Conservation (phyloP, 2,888 invertebrate genomes). For the Tholera decimalis region DNA sequence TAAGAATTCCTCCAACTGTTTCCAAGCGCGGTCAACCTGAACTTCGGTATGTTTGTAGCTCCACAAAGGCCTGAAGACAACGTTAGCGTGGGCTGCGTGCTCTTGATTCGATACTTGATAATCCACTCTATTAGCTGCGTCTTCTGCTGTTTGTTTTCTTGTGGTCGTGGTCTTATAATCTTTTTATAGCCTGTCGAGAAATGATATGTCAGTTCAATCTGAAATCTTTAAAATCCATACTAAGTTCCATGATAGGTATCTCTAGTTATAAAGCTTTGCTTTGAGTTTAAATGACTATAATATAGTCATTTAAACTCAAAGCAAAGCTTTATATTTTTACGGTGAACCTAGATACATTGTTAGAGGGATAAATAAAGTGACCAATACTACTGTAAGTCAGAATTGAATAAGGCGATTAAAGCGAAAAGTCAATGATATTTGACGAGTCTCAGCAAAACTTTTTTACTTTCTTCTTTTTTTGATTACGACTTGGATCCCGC, state of each 20-base stretch:
- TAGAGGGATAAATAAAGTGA: background rate
- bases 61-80: conserved; percentile 98
- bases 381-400: background rate
- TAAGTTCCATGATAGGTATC: too few species aligned
- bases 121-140: conserved; percentile 94
- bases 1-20: conserved; percentile 84
- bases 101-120: conserved; percentile 95
- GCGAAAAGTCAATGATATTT: background rate
- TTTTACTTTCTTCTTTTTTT: too few species aligned
- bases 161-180: conserved; percentile 94
- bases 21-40: conserved; percentile 95
- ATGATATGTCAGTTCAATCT: background rate
- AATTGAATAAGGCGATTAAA: background rate
- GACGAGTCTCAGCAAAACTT: background rate
- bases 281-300: too few species aligned
- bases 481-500: background rate
- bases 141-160: conserved; percentile 94
- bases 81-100: conserved; percentile 95
- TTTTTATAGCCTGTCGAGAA: conserved; percentile 92
- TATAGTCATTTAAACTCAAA: too few species aligned
- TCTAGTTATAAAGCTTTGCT: too few species aligned
- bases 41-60: conserved; percentile 95
- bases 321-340: too few species aligned
- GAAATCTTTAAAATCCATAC: too few species aligned
- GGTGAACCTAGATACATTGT: background rate